Evolutionary conservation across 2,797 vertebrate genomes (phyloP), one percentile per base, ranked within the genome.

Genomic region (Halcyon chelicuti): DNA sequence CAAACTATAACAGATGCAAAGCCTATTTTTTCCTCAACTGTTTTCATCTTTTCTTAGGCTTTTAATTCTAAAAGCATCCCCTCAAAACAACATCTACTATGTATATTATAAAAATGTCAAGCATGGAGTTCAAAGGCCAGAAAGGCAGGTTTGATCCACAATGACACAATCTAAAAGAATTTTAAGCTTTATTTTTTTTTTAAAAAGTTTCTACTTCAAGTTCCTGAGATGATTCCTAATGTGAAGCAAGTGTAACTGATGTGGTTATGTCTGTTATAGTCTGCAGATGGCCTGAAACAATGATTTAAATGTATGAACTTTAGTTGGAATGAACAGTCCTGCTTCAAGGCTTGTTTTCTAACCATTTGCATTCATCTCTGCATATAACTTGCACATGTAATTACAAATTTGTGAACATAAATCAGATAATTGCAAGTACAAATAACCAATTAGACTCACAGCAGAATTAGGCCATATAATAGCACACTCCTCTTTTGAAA

Each of bases 241-340:
- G 54, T 79, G 51, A 86, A 96, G 51, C 58, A 88, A 96, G 76
- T 62, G 54, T 57, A 93, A 96, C 58, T 89, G 73, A 83, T 80
- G 81, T 79, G 78, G 92, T 93, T 96, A 90, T 65, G 88, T 76
- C 51, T 93, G 71, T 55, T 95, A 72, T 67, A 93, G 83, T 87
- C 75, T 92, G 92, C 81, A 95, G 93, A 96, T 91, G 91, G 92
- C 93, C 94, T 85, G 88, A 89, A 96, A 97, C 90, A 89, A 95
- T 83, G 74, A 96, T 92, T 96, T 96, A 93, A 92, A 96, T 93
- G 84, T 94, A 96, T 91, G 88, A 96, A 96, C 92, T 94, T 93
- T 19, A 90, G 87, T 61, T 95, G 87, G 90, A 94, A 96, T 86
- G 92, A 96, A 94, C 25, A 83, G 80, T 84, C 92, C 93, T 96